phyloP scores from a whole-genome alignment of 2,888 invertebrate genomes.

The Hanleya hanleyi region DNA sequence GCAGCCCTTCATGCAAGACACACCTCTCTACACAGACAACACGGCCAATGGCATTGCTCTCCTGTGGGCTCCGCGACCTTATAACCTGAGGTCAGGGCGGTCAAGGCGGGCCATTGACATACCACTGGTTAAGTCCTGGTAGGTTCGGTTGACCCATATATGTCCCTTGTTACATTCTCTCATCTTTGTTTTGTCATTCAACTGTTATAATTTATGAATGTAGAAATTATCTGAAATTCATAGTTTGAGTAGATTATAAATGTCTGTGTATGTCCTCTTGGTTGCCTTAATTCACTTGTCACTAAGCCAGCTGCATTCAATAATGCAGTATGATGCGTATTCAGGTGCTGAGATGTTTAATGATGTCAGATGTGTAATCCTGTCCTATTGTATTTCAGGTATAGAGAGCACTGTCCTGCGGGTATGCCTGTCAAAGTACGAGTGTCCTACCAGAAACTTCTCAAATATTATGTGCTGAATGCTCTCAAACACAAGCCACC shows the following conservation, averaged over 20 bases:
- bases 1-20: slow-evolving; percentile 94
- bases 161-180: not conserved
- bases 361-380: no score
- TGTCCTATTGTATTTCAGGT: slow-evolving; percentile 51
- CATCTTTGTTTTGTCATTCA: no score
- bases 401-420: slow-evolving; percentile 75
- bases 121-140: slow-evolving; percentile 98
- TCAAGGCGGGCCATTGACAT: slow-evolving; percentile 96
- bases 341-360: no score
- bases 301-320: no score
- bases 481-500: slow-evolving; percentile 97
- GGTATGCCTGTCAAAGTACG: slow-evolving; percentile 96
- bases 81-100: slow-evolving; percentile 95
- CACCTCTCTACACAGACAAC: slow-evolving; percentile 97
- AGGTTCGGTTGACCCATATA: slow-evolving; percentile 71
- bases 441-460: slow-evolving; percentile 98
- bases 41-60: slow-evolving; percentile 98
- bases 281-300: no score
- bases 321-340: no score
- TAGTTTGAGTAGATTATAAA: no score
- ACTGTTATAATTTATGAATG: no score
- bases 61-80: slow-evolving; percentile 98
- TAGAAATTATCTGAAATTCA: no score
- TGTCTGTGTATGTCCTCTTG: no score
- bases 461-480: slow-evolving; percentile 99